Conservation (phyloP, 2,113 vertebrate species). For the Orcinus orca region DNA sequence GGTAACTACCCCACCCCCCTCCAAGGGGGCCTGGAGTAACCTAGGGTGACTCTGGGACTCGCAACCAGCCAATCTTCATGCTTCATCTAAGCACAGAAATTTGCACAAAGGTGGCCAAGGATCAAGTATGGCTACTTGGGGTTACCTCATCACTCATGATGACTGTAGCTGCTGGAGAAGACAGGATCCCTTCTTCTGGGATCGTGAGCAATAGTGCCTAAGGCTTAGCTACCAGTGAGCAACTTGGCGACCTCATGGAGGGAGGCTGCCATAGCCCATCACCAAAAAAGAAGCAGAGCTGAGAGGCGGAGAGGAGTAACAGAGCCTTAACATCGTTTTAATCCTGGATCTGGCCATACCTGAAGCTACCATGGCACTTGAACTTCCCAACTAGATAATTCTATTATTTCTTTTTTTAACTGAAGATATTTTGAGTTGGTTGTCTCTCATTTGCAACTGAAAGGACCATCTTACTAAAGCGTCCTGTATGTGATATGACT, state of each 20-base stretch:
- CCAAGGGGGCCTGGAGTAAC: neutral
- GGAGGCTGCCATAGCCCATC: neutral
- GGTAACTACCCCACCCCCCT: rapidly evolving
- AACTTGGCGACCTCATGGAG: neutral
- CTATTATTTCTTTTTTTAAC: neutral
- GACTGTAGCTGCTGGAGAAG: neutral
- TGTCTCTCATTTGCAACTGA: neutral
- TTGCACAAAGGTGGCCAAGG: neutral
- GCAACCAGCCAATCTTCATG: neutral
- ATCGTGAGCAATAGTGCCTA: neutral
- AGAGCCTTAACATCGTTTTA: neutral
- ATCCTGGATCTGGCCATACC: neutral
- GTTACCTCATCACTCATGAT: neutral
- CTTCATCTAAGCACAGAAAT: neutral
- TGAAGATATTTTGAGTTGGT: neutral
- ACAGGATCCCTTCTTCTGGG: neutral
- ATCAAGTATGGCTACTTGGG: neutral
- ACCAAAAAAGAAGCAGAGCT: neutral
- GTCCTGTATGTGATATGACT: neutral
- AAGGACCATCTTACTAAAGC: neutral
- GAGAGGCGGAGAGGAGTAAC: neutral
- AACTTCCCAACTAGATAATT: neutral
- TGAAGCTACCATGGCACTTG: neutral
- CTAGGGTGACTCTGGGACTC: neutral
- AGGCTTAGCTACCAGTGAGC: neutral